Base-by-base conservation (phyloP, 2,113 vertebrate genomes). In the Onychostoma macrolepis region DNA sequence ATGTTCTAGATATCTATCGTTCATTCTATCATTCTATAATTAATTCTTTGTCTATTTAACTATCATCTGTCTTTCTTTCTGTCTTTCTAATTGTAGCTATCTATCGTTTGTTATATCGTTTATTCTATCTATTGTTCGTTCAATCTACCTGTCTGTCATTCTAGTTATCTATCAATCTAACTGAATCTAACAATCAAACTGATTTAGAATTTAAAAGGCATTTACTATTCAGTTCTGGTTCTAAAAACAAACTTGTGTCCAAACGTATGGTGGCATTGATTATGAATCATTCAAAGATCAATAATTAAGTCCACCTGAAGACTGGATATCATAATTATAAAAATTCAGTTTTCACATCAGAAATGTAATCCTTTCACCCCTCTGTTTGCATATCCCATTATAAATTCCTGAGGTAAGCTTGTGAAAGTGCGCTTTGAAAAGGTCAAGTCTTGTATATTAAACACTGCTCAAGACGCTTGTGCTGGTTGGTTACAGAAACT, bases 391-490 rank as follows among this genome's bases (percentile, higher is more conserved):
- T 58, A 38, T n/a, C 30, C 28, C 28, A 79, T 38, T 36, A 36
- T 30, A 79, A 13, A 80, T 80, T 80, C 53, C 30, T 61, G 33
- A 4, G 78, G 11, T 38, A 45, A 21, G 8, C 38, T 30, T 65
- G 58, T 45, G 15, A 65, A 82, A 30, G 58, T 67, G 58, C 4
- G 1, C 58, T 67, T 65, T 45, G n/a, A 65, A 81, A 81, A 81
- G 80, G 58, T 81, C 38, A 67, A 21, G n/a, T 63, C 26, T 17
- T 80, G 36, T 81, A 21, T 43, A 28, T 67, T 45, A 45, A 67
- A 65, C 24, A 81, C 36, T 19, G 53, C 79, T 65, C 7, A 24
- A 65, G 38, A 65, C 26, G 4, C 58, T 21, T 0, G 0, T 61
- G 33, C 2, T 38, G 53, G 21, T 80, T 26, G 36, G 58, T 1